These are phyloP conservation scores for Lophura nycthemera DNA, from an alignment of 2,113 vertebrate genomes.

Conservation along the genomic window DNA sequence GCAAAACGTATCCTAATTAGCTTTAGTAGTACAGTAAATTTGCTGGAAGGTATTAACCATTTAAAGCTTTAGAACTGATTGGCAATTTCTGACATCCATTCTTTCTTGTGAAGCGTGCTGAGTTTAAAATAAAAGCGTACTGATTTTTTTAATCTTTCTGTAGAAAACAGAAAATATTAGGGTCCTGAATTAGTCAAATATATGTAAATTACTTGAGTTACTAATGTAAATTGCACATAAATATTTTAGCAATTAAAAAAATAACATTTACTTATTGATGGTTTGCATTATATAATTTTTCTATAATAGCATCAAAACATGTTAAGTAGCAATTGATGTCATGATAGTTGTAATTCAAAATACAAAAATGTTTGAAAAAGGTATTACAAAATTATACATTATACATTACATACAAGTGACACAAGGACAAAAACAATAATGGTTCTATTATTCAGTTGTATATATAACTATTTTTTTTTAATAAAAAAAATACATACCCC, in stretches of 20 bases:
- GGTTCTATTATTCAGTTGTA: background rate
- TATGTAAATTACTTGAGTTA: background rate
- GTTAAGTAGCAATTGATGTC: background rate
- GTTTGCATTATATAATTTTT: background rate
- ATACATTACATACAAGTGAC: background rate
- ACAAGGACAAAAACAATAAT: background rate
- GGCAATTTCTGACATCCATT: background rate
- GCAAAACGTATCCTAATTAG: slow-evolving; percentile 59
- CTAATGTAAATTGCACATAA: background rate
- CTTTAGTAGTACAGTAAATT: slow-evolving; percentile 26
- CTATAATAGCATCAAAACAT: background rate
- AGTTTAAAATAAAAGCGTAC: background rate
- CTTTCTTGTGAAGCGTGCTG: background rate
- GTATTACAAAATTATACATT: background rate
- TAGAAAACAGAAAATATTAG: background rate
- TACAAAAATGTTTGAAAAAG: background rate
- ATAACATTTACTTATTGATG: slow-evolving; percentile 1
- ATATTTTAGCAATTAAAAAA: background rate
- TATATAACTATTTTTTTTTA: background rate
- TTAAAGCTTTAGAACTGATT: slow-evolving; percentile 30
- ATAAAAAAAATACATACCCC: background rate
- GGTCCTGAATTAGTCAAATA: background rate
- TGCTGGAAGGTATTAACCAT: slow-evolving; percentile 45
- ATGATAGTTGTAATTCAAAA: background rate
- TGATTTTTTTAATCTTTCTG: background rate